These are phyloP conservation scores for Mechanitis mazaeus DNA, from an alignment of 2,888 invertebrate genomes.

Conservation along the genomic window DNA sequence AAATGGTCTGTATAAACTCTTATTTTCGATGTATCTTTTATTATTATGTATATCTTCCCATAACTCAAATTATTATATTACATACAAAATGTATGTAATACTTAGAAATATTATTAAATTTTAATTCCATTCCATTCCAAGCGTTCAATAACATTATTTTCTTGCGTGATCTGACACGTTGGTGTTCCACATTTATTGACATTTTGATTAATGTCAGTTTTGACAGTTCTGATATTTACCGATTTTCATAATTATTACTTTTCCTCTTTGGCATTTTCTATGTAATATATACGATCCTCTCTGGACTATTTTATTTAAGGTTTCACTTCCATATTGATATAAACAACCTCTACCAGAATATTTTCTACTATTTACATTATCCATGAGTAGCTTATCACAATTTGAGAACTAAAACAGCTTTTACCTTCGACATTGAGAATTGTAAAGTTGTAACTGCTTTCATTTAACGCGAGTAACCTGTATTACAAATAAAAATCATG, in stretches of 20 bases:
- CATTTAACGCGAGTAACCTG: constrained; percentile 12
- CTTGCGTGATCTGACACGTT: not conserved
- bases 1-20: too few species aligned
- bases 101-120: too few species aligned
- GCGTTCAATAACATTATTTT: not conserved
- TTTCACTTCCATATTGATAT: not conserved
- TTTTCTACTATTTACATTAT: not conserved
- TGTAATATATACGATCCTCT: constrained; percentile 7
- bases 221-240: constrained; percentile 19
- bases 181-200: not conserved
- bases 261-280: constrained; percentile 11
- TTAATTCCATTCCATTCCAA: too few species aligned
- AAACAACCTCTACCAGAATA: too few species aligned
- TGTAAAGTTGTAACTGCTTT: constrained; percentile 12
- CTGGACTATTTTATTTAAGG: constrained; percentile 10
- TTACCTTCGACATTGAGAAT: constrained; percentile 15
- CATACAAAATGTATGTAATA: too few species aligned
- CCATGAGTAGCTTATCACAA: not conserved
- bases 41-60: too few species aligned
- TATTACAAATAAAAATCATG: constrained; percentile 21
- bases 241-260: constrained; percentile 11
- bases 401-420: constrained; percentile 16
- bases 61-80: too few species aligned
- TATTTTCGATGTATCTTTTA: too few species aligned
- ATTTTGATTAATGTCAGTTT: not conserved